Conservation (phyloP, 2,888 invertebrate genomes). For the Drosophila peninsularis region DNA sequence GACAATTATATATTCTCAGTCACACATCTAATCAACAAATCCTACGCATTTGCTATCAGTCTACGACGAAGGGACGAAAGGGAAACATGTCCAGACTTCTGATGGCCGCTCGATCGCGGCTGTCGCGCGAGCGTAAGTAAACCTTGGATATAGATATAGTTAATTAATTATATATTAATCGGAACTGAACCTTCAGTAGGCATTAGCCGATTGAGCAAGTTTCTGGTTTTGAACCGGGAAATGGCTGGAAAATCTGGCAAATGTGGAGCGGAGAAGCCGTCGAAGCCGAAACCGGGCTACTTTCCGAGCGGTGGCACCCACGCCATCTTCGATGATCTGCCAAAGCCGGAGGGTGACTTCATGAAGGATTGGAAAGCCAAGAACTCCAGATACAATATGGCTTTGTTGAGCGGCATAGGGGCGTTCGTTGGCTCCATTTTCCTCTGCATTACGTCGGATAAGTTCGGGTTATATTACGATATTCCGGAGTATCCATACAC, state of each 20-base stretch:
- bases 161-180: background rate
- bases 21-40: constrained; percentile 36
- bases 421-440: constrained; percentile 44
- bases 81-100: constrained; percentile 52
- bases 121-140: constrained; percentile 43
- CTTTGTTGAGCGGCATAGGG: constrained; percentile 43
- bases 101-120: constrained; percentile 30
- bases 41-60: constrained; percentile 12
- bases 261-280: constrained; percentile 7
- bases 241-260: constrained; percentile 23
- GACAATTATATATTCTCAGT: constrained; percentile 30
- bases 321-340: constrained; percentile 58
- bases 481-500: constrained; percentile 67
- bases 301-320: constrained; percentile 64
- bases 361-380: constrained; percentile 48
- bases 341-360: constrained; percentile 59
- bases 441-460: background rate
- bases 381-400: constrained; percentile 58
- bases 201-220: constrained; percentile 14
- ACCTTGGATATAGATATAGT: background rate
- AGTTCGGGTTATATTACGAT: constrained; percentile 6
- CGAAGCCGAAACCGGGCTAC: constrained; percentile 34
- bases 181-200: constrained; percentile 17
- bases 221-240: constrained; percentile 25
- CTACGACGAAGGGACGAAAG: constrained; percentile 7